Base-by-base conservation (phyloP, 1,140 invertebrate genomes). In the Paracyclopina nana region DNA sequence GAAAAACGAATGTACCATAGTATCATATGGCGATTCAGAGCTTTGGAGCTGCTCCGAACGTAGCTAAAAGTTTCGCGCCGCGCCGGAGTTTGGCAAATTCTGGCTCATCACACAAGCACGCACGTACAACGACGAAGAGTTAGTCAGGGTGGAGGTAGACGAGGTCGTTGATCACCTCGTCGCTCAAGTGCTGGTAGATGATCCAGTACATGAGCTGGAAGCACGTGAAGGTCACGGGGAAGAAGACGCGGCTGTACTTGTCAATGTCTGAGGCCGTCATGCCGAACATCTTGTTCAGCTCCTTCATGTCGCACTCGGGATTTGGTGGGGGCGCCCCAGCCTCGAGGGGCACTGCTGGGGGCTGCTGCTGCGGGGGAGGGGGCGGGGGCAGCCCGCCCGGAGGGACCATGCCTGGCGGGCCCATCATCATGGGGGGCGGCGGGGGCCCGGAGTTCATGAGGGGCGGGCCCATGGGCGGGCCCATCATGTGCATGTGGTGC, bases 141-240 rank as follows among this genome's bases (percentile, higher is more conserved):
- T 45, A 45, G 43, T 45, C 43, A n/a, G 43, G 14, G 12, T 50
- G 25, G 12, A 50, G 49, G 27, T 50, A 71, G 58, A 88, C 82
- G 62, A 88, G 70, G 71, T 90, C 85, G 63, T 90, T 84, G 62
- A 82, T 82, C 52, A 88, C 81, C 53, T 87, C 82, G 70, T 88
- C 84, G 59, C 83, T 88, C 62, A 92, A 87, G 72, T 91, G 85
- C 56, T 91, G 70, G 62, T 92, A 92, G 59, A 92, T 91, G 63
- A 91, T 88, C 87, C 87, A 94, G 68, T 94, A 92, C 85, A 90
- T 91, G 46, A 92, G 74, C 66, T 94, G 92, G 73, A 94, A 94
- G 68, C 86, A 90, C 55, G 91, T 80, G 71, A 94, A 94, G 70
- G 85, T 90, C 41, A 94, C 85, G 6, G 87, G 87, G 66, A 92